Base-by-base conservation (phyloP, 2,113 vertebrate genomes). In the Pipa parva region DNA sequence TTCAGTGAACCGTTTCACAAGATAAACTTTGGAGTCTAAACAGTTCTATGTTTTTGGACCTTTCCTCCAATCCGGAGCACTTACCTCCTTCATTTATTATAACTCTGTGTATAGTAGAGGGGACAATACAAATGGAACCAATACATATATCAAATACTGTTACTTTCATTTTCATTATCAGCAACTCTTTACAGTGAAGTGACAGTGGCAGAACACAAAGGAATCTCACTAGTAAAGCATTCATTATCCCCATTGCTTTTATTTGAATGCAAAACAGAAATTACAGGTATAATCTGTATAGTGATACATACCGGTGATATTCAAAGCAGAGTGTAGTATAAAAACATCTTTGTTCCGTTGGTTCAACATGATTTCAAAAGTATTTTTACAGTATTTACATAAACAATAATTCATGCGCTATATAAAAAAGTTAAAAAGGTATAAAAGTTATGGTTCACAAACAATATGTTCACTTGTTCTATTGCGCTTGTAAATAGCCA, bases 221-320 rank as follows among this genome's bases (percentile, higher is more conserved):
- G 26, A 63, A 56, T 18, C 28, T 48, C 27, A 58, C 10, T 21
- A 50, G 8, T n/a, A 42, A 20, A 54, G 15, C 8, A 28, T 61
- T 39, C 52, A 21, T 18, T 27, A 42, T 69, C 74, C 77, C 75
- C 15, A 76, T 83, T 83, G 83, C 80, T 75, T 89, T 90, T 88
- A 90, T 87, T 90, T 86, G 75, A 84, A 84, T 88, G 83, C 73
- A 89, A 87, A 89, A 88, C 86, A 87, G 78, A 61, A 82, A n/a
- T n/a, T n/a, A 56, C 71, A 79, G 77, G 76, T 78, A 82, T 79
- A 81, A 78, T 86, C 80, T 84, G 78, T 84, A 81, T 80, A 77
- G 77, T 75, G 70, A 79, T 81, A 83, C 78, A 77, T 79, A 89
- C n/a, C n/a, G n/a, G n/a, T n/a, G n/a, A 83, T 70, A 83, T 79